phyloP scores from a whole-genome alignment of 1,140 invertebrate species.

The Pachypeltis micranthus region DNA sequence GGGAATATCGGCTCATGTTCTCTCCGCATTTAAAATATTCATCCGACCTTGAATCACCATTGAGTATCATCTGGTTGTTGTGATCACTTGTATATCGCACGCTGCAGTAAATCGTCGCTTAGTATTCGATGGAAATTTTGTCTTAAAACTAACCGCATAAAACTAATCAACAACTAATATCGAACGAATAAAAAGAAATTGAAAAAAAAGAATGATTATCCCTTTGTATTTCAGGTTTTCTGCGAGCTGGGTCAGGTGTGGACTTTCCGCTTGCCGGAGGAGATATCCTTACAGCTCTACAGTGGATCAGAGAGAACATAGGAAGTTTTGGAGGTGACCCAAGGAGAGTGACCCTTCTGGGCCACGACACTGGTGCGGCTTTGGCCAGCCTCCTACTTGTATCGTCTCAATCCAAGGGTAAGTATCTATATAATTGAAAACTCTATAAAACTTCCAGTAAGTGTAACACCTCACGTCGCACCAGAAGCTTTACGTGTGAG shows the following conservation, averaged over 20 bases:
- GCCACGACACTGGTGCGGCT: slow-evolving; percentile 74
- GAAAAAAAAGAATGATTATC: too few species aligned
- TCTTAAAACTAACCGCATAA: too few species aligned
- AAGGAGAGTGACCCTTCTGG: slow-evolving; percentile 66
- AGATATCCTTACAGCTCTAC: slow-evolving; percentile 60
- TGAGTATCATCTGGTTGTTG: too few species aligned
- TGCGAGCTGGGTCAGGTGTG: slow-evolving; percentile 45
- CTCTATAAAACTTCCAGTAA: too few species aligned
- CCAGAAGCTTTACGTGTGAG: background rate
- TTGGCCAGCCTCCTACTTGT: slow-evolving; percentile 66
- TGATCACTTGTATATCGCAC: too few species aligned
- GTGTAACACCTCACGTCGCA: background rate
- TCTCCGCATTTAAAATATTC: too few species aligned
- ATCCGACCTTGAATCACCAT: too few species aligned
- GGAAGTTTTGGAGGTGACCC: slow-evolving; percentile 70
- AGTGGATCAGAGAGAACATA: slow-evolving; percentile 66
- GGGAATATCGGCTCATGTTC: too few species aligned
- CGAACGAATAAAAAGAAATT: too few species aligned
- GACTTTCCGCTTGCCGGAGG: slow-evolving; percentile 40
- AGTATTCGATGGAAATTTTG: too few species aligned
- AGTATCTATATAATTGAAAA: background rate
- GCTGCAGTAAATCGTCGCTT: too few species aligned
- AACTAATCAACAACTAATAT: too few species aligned
- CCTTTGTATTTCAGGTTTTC: slow-evolving; percentile 47
- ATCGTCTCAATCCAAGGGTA: slow-evolving; percentile 19